Percentiles rank a stretch among this genome's conserved stretches.
Conservation (phyloP, 2,113 vertebrate species). For the Chaetura pelagica region DNA sequence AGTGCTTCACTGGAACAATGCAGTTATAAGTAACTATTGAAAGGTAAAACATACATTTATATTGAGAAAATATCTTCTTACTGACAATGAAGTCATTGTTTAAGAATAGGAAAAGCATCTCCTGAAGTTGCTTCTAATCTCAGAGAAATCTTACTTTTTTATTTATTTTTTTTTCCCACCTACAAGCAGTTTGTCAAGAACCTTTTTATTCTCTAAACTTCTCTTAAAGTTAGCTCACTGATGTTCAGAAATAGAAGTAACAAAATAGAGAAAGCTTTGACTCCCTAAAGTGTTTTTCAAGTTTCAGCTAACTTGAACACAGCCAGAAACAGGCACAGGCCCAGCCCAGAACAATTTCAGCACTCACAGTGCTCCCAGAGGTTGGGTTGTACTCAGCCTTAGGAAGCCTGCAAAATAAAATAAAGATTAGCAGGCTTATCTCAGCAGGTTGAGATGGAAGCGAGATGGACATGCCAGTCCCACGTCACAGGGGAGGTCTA, state of each 20-base stretch:
- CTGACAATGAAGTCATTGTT: neutral
- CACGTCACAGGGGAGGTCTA: neutral
- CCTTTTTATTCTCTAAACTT: neutral
- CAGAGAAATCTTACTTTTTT: neutral
- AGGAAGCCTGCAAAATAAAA: neutral
- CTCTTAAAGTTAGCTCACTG: neutral
- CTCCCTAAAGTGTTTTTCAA: neutral
- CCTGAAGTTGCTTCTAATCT: neutral
- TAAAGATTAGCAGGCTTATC: neutral
- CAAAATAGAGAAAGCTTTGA: neutral
- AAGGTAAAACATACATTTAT: neutral
- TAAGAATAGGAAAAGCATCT: neutral
- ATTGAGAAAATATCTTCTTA: neutral
- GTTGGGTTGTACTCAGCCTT: neutral
- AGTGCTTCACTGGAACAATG: neutral
- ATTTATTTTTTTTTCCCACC: neutral
- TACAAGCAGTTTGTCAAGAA: neutral
- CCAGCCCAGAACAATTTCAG: neutral
- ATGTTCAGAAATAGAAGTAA: neutral
- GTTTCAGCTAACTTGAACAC: neutral
- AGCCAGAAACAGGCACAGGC: neutral
- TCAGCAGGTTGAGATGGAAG: neutral
- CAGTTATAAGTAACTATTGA: neutral
- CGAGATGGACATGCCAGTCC: neutral
- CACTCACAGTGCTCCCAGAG: rapidly evolving